Evolutionary conservation across 2,797 vertebrate genomes (phyloP).

Genomic region (Corythornis leucogaster): DNA sequence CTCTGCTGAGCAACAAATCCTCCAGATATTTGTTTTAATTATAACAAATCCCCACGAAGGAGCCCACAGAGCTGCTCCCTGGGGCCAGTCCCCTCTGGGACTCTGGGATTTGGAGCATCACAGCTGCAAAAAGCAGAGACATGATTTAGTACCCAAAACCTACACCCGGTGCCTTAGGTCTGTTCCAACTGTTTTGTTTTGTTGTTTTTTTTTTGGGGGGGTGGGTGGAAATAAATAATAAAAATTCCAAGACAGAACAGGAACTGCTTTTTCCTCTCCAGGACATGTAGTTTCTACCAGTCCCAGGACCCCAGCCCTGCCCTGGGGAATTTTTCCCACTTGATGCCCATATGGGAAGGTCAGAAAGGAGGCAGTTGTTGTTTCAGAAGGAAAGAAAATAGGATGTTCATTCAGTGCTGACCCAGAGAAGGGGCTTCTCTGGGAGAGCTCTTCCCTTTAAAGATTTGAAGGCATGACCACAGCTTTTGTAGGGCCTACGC

Average conservation of each 20-base stretch:
- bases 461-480: background rate
- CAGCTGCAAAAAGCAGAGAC: background rate
- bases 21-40: conserved; percentile 54
- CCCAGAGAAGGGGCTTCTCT: background rate
- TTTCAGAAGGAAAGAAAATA: background rate
- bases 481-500: background rate
- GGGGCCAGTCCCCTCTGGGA: fast-evolving
- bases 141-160: background rate
- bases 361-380: background rate
- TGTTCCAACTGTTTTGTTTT: background rate
- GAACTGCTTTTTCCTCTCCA: background rate
- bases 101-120: background rate
- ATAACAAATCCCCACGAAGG: conserved; percentile 8
- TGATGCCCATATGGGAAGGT: background rate
- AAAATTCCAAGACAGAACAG: conserved; percentile 6
- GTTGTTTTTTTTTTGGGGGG: background rate
- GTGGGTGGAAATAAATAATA: background rate
- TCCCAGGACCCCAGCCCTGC: background rate
- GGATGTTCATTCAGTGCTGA: background rate
- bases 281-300: background rate
- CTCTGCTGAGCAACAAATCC: conserved; percentile 46
- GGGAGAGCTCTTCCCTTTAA: background rate
- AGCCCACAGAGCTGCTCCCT: background rate
- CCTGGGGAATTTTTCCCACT: background rate
- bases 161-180: background rate